Conservation (phyloP, 2,113 vertebrate species). For the Sapajus apella region DNA sequence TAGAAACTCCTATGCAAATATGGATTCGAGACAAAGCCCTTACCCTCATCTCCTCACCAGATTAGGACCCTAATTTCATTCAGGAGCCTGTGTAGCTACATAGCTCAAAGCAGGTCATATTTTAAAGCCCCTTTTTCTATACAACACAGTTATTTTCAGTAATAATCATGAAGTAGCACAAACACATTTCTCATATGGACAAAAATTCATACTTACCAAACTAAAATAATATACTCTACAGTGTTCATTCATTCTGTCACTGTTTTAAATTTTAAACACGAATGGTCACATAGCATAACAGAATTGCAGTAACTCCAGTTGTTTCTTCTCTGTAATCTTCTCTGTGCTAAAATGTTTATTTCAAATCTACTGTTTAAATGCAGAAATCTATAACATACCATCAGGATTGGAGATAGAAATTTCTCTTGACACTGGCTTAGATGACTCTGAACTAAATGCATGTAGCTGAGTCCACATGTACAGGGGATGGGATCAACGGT, state of each 20-base stretch:
- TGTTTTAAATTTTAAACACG: not conserved
- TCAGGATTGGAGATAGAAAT: accelerated
- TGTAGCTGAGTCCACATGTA: not conserved
- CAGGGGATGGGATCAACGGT: accelerated
- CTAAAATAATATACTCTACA: not conserved
- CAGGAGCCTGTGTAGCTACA: not conserved
- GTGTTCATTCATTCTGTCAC: not conserved
- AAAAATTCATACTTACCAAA: not conserved
- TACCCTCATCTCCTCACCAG: not conserved
- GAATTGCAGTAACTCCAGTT: not conserved
- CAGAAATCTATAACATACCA: not conserved
- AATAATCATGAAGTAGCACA: not conserved
- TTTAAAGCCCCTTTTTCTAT: not conserved
- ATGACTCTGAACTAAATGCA: not conserved
- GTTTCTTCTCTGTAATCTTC: not conserved
- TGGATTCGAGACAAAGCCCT: not conserved
- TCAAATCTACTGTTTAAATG: not conserved
- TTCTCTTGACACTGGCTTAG: not conserved
- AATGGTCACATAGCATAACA: not conserved
- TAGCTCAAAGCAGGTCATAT: not conserved
- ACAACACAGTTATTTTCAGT: not conserved
- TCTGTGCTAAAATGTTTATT: not conserved
- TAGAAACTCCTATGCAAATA: not conserved
- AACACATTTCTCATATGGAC: not conserved
- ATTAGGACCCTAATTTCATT: not conserved